Evolutionary conservation across 2,113 vertebrate species (phyloP), one percentile per base, ranked within the genome.

Genomic region (Thomomys bottae): DNA sequence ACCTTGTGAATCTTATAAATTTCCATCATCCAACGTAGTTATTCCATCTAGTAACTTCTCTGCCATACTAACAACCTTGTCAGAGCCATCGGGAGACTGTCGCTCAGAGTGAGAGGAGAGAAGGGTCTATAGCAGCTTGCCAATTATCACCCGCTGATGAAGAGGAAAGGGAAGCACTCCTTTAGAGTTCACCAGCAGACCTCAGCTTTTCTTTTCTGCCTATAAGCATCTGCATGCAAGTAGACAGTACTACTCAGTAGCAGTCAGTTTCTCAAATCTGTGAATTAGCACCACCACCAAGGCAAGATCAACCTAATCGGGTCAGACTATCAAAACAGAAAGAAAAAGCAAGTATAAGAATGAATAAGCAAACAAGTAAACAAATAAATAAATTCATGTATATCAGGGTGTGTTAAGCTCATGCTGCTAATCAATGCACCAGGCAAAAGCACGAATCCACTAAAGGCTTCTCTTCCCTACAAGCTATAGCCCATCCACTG

Each of bases 301-400:
- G 61, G 49, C 45, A 84, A 89, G 45, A 26, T n/a, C 21, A 82
- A 2, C 40, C 15, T 72, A 42, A 84, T 34, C 32, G 66, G 78
- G 18, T 61, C 89, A 77, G 67, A 15, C 45, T 15, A 18, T 32
- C 57, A 24, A 45, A 1, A 42, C 0, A 71, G n/a, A 21, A 91
- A 92, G 92, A 89, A 30, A 73, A 73, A 84, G 87, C 11, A 67
- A 12, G 45, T 79, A 83, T 70, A 49, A 49, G 49, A 76, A 64
- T 64, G 57, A 57, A 67, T 54, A 32, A 40, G 38, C 36, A 73
- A 70, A 26, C 21, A 36, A 54, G 26, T 36, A 63, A 88, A 64
- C 8, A 84, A 79, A 73, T 73, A 76, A 67, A 54, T 57, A 54
- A 67, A 42, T 71, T 38, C n/a, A 42, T 0, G 7, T 24, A 54